Evolutionary conservation across 1,140 invertebrate genomes (phyloP).

Genomic region (Ladona fulva): DNA sequence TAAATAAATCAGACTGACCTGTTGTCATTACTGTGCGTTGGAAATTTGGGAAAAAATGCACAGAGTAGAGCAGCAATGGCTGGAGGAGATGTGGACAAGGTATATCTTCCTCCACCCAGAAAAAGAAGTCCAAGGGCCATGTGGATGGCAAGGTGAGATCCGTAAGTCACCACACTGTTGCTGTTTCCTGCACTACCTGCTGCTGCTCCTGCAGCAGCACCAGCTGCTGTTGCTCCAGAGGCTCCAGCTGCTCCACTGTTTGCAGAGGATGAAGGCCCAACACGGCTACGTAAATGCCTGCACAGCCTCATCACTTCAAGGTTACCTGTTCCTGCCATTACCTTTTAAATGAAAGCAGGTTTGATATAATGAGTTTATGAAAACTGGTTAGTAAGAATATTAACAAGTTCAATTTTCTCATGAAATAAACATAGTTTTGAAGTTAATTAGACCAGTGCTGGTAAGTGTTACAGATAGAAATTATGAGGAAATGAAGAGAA

Average conservation of each 20-base stretch:
- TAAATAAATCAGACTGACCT: constrained; percentile 44
- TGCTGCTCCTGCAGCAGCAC: neutral
- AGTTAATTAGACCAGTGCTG: too few species aligned
- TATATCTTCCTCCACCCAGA: constrained; percentile 84
- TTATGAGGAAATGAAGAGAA: too few species aligned
- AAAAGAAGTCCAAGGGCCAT: constrained; percentile 89
- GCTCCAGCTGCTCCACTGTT: neutral
- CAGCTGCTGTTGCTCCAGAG: neutral
- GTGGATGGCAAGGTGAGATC: constrained; percentile 87
- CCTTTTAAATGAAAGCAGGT: constrained; percentile 33
- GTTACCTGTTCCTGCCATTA: constrained; percentile 91
- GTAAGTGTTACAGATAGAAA: too few species aligned
- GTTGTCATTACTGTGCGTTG: constrained; percentile 92
- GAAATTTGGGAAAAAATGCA: constrained; percentile 94
- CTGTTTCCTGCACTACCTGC: constrained; percentile 26
- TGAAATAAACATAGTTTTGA: too few species aligned
- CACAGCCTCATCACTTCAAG: constrained; percentile 77
- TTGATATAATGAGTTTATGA: too few species aligned
- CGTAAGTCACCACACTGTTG: constrained; percentile 67
- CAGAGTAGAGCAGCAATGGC: constrained; percentile 82
- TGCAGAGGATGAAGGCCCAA: constrained; percentile 41
- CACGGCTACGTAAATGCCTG: constrained; percentile 66
- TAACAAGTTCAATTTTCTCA: too few species aligned
- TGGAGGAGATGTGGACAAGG: constrained; percentile 70
- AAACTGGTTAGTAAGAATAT: too few species aligned